Evolutionary conservation across 2,888 invertebrate genomes (phyloP), one percentile per base, ranked within the genome.

Genomic region (Charanyca ferruginea): DNA sequence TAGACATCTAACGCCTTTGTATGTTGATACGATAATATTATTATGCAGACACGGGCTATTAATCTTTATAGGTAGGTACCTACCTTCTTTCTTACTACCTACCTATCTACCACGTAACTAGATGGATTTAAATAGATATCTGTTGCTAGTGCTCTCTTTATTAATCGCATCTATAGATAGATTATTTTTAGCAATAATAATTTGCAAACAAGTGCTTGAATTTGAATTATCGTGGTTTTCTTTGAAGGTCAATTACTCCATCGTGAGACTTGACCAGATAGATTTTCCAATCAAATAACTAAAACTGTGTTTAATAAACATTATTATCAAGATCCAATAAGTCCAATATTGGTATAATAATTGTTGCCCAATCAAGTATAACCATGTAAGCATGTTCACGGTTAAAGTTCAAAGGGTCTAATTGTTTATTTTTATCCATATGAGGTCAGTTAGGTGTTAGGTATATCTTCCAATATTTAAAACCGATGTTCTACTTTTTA

Each of bases 401-500:
- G 71, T 72, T 58, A 53, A 60, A 66, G 60, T 44, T 47, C 75
- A 73, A 66, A 73, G 62, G 63, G 35, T 60, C 47, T 38, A 44
- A 75, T 51, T 59, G 35, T 65, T 61, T 60, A 80, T 77, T 66
- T 71, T 69, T 54, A 45, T 65, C 58, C 67, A 45, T 57, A 42
- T 52, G 61, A 67, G 69, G 76, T 57, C 69, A 57, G 71, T 47
- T 42, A 18, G 53, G 64, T 58, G 44, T 42, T 51, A n/a, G n/a
- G n/a, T n/a, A 49, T 52, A 28, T 42, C 11, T 44, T 71, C 16
- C 54, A 57, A 42, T 52, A 23, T 60, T n/a, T n/a, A n/a, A 58
- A 55, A 45, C 41, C 57, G 55, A 49, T 80, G 77, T 53, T 66
- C 63, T 60, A 80, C 57, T 81, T 75, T 80, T 79, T 66, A 79